Conservation (phyloP, 92 coral and sea anemone genomes). For the Zoanthus sansibaricus region DNA sequence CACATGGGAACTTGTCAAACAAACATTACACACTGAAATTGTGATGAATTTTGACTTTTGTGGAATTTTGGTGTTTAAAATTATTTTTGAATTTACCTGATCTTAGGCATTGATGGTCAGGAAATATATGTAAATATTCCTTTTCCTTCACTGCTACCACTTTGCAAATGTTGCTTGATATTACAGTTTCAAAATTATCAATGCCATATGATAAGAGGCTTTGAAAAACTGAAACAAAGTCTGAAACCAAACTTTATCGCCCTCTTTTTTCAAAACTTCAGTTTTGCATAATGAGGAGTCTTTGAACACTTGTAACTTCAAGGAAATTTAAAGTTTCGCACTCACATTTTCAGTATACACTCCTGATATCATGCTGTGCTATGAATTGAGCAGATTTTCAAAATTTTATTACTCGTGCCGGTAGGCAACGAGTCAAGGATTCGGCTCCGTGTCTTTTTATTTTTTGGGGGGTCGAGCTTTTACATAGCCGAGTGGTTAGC, state of each 20-base stretch:
- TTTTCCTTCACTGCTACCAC: slow-evolving; percentile 5
- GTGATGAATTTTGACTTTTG: not conserved
- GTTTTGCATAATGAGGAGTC: slow-evolving; percentile 5
- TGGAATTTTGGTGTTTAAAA: not conserved
- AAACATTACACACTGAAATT: not conserved
- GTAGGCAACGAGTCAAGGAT: no score
- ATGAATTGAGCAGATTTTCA: slow-evolving; percentile 31
- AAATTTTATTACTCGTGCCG: no score
- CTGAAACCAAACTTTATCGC: slow-evolving; percentile 1
- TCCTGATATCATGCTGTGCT: slow-evolving; percentile 26
- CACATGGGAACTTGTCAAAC: slow-evolving; percentile 18
- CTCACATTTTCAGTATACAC: slow-evolving; percentile 6
- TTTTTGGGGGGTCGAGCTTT: no score
- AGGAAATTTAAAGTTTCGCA: slow-evolving; percentile 7
- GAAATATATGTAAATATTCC: slow-evolving; percentile 19
- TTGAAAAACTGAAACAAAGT: slow-evolving; percentile 21
- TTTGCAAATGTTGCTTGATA: slow-evolving; percentile 3
- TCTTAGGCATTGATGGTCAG: slow-evolving; percentile 9
- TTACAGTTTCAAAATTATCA: slow-evolving; percentile 13
- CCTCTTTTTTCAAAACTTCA: slow-evolving; percentile 18
- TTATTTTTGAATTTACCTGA: not conserved
- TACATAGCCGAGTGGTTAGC: no score
- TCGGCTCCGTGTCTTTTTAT: no score
- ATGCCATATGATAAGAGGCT: slow-evolving; percentile 13
- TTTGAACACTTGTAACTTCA: slow-evolving; percentile 27